These are phyloP conservation scores for Aegithalos caudatus DNA, from an alignment of 2,113 vertebrate species.

Conservation along the genomic window DNA sequence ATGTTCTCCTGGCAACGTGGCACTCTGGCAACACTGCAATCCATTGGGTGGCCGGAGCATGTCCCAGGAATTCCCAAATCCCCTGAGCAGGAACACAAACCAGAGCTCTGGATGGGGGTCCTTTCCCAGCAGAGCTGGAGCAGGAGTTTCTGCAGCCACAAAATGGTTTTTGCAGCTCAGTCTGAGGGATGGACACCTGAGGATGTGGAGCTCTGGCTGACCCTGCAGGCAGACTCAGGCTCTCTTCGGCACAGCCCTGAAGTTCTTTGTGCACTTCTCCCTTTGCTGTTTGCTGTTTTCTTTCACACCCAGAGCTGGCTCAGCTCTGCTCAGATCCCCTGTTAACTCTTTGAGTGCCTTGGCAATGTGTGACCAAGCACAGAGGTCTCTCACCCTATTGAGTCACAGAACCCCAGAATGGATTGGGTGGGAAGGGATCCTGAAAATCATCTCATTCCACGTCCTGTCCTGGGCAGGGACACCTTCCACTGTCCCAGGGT, in stretches of 20 bases:
- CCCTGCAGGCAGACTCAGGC: background rate
- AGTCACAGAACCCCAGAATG: background rate
- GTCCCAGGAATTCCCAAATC: constrained; percentile 51
- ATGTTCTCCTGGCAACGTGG: background rate
- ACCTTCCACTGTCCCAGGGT: accelerated
- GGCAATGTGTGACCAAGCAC: background rate
- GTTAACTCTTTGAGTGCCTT: background rate
- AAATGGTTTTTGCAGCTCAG: too few relatives aligned
- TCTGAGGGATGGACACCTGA: background rate
- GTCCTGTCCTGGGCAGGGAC: background rate
- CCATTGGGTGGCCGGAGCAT: background rate
- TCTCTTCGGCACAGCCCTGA: background rate
- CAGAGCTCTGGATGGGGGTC: background rate
- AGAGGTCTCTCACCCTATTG: accelerated
- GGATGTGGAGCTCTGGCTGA: background rate
- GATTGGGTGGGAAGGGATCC: accelerated
- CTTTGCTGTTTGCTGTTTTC: background rate
- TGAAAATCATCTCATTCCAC: accelerated
- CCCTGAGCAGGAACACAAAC: background rate
- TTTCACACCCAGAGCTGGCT: background rate
- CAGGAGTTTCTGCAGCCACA: background rate
- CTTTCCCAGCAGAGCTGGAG: background rate
- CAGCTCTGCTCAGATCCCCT: background rate
- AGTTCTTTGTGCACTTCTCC: background rate
- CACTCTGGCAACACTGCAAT: background rate